A percentile compares a stretch with the other conserved stretches of the same genome.
Evolutionary conservation across 92 coral and sea anemone genomes (phyloP).

Genomic region (Ricordea florida): DNA sequence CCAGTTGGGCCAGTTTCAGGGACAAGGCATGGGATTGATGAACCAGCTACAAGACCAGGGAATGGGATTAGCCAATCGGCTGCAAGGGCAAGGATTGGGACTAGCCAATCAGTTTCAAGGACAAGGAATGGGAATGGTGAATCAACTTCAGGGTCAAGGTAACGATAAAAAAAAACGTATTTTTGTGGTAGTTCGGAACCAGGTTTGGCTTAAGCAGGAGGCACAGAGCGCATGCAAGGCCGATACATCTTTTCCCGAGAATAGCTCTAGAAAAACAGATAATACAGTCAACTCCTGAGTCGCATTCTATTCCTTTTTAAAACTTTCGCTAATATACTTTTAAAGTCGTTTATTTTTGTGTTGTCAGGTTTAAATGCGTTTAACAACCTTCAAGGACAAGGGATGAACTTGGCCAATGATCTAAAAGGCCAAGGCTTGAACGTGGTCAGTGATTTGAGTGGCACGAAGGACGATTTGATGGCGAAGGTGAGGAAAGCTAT

Average conservation of each 20-base stretch:
- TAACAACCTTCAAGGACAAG: slow-evolving; percentile 80
- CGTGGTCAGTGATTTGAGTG: not conserved
- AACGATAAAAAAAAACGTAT: not conserved
- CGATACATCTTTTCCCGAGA: not conserved
- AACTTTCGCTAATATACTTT: too few species aligned
- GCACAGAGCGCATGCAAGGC: too few species aligned
- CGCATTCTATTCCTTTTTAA: too few species aligned
- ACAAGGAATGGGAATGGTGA: slow-evolving; percentile 80
- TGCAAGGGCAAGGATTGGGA: slow-evolving; percentile 70
- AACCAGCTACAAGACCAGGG: slow-evolving; percentile 77
- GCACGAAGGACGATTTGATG: slow-evolving; percentile 49
- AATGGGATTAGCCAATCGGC: slow-evolving; percentile 37
- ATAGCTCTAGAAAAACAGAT: too few species aligned
- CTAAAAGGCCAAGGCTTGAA: slow-evolving; percentile 46
- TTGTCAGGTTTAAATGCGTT: slow-evolving; percentile 73
- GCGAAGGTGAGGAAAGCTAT: slow-evolving; percentile 43
- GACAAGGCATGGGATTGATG: slow-evolving; percentile 71
- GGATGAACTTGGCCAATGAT: slow-evolving; percentile 62
- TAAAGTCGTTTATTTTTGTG: not conserved
- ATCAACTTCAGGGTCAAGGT: slow-evolving; percentile 73
- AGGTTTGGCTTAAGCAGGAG: too few species aligned
- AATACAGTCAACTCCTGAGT: too few species aligned
- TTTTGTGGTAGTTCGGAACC: not conserved
- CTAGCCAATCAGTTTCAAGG: slow-evolving; percentile 63
- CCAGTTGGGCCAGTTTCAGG: slow-evolving; percentile 53